Evolutionary conservation across 2,888 invertebrate genomes (phyloP).

Genomic region (Thalpophila matura): DNA sequence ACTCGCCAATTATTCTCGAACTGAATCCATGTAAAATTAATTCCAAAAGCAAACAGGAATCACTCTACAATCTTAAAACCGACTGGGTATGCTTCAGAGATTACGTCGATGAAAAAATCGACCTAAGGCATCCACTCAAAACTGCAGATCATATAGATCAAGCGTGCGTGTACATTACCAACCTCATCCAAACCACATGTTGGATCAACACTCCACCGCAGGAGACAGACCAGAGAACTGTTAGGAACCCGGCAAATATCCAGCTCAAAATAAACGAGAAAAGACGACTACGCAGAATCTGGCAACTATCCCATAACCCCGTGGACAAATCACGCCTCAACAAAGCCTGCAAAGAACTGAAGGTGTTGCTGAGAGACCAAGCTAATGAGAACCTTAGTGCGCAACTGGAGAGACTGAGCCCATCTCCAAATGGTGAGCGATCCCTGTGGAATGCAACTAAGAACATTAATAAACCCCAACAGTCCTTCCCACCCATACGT

Average conservation of each 20-base stretch:
- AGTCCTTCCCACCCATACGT: neutral
- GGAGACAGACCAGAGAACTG: slow-evolving; percentile 25
- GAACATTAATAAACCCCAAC: neutral
- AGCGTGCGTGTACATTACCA: too few species aligned
- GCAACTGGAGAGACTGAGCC: neutral
- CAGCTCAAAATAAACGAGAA: slow-evolving; percentile 26
- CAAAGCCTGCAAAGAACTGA: neutral
- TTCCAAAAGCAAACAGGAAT: neutral
- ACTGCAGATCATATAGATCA: too few species aligned
- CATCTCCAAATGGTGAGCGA: neutral
- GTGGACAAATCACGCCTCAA: slow-evolving; percentile 13
- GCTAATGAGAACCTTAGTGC: neutral
- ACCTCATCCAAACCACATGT: too few species aligned
- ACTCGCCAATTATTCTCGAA: slow-evolving; percentile 39
- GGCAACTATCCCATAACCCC: slow-evolving; percentile 28
- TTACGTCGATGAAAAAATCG: too few species aligned
- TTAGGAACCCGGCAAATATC: slow-evolving; percentile 10
- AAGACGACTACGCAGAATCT: slow-evolving; percentile 39
- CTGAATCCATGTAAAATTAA: slow-evolving; percentile 16
- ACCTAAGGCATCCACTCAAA: too few species aligned
- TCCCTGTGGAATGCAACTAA: neutral
- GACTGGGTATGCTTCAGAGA: slow-evolving; percentile 44
- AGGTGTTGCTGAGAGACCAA: neutral
- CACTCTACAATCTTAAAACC: slow-evolving; percentile 33
- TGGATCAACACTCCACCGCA: slow-evolving; percentile 19